These are phyloP conservation scores for Chymomyza amoena DNA, from an alignment of 2,888 invertebrate species.

Conservation along the genomic window DNA sequence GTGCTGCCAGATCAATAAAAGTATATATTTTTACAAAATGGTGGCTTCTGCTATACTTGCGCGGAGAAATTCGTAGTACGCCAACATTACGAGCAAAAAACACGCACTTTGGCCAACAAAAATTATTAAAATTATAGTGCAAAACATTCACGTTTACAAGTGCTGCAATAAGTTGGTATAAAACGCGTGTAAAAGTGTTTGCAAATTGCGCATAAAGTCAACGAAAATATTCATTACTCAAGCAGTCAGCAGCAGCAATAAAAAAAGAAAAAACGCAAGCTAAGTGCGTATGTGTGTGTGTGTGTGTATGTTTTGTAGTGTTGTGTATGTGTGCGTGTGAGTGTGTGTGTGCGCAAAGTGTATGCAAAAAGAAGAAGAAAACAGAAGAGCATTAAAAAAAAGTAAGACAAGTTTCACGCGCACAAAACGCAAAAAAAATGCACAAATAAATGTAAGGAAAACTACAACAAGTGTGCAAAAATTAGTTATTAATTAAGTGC, in stretches of 20 bases:
- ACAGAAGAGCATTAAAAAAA: slow-evolving; percentile 64
- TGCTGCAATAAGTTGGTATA: slow-evolving; percentile 45
- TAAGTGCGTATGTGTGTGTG: slow-evolving; percentile 58
- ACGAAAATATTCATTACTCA: slow-evolving; percentile 55
- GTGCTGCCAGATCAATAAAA: slow-evolving; percentile 44
- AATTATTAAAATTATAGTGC: slow-evolving; percentile 55
- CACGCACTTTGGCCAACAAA: slow-evolving; percentile 57
- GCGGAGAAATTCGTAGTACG: slow-evolving; percentile 68
- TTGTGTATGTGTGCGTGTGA: slow-evolving; percentile 25
- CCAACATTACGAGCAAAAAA: slow-evolving; percentile 65
- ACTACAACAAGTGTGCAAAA: slow-evolving; percentile 68
- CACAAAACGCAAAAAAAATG: slow-evolving; percentile 35
- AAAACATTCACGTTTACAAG: slow-evolving; percentile 55
- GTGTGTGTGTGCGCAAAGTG: slow-evolving; percentile 71
- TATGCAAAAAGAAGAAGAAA: slow-evolving; percentile 69
- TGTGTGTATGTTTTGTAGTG: slow-evolving; percentile 4
- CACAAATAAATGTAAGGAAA: slow-evolving; percentile 51
- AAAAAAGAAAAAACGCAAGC: slow-evolving; percentile 65
- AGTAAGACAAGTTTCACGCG: slow-evolving; percentile 56
- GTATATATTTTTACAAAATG: slow-evolving; percentile 68
- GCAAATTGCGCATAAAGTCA: slow-evolving; percentile 38
- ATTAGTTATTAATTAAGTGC: slow-evolving; percentile 71
- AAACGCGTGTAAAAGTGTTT: slow-evolving; percentile 46
- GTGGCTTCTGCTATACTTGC: slow-evolving; percentile 70
- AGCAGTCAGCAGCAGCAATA: slow-evolving; percentile 31